A percentile compares a stretch with the other conserved stretches of the same genome.
Conservation (phyloP, 2,888 invertebrate species). For the Drosophila formosana region DNA sequence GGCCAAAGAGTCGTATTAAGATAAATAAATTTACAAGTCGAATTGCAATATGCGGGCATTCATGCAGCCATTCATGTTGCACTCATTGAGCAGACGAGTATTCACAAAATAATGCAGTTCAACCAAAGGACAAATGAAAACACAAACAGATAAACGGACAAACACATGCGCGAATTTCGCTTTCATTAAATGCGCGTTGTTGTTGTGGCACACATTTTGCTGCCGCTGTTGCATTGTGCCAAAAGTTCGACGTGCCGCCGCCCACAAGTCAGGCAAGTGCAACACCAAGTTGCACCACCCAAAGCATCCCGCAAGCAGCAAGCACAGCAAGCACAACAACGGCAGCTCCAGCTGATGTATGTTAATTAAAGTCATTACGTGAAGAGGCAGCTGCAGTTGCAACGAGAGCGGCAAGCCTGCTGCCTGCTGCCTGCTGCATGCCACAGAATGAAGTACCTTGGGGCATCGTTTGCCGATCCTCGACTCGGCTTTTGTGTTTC, state of each 20-base stretch:
- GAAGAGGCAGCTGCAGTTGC: constrained; percentile 40
- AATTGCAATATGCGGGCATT: constrained; percentile 1
- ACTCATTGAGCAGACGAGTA: constrained; percentile 6
- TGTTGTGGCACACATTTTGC: constrained; percentile 55
- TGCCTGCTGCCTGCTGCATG: constrained; percentile 14
- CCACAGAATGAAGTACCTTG: constrained; percentile 19
- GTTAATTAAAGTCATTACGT: constrained; percentile 74
- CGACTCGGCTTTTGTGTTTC: constrained; percentile 7
- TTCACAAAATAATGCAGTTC: not conserved
- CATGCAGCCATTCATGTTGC: constrained; percentile 1
- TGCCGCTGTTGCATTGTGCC: constrained; percentile 22
- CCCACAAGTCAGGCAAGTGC: constrained; percentile 16
- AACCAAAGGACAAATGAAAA: not conserved
- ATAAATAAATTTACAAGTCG: not conserved
- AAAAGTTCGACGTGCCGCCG: constrained; percentile 42
- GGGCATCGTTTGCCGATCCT: constrained; percentile 2
- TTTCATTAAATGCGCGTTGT: constrained; percentile 21
- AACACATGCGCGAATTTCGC: constrained; percentile 12
- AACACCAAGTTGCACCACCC: constrained; percentile 5
- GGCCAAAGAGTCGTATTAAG: not conserved
- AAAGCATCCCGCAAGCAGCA: not conserved
- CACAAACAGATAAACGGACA: not conserved
- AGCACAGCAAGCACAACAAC: constrained; percentile 2
- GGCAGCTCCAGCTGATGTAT: constrained; percentile 45
- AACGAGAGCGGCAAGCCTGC: not conserved